Evolutionary conservation across 2,888 invertebrate species (phyloP).

Genomic region (Horisme vitalbata): DNA sequence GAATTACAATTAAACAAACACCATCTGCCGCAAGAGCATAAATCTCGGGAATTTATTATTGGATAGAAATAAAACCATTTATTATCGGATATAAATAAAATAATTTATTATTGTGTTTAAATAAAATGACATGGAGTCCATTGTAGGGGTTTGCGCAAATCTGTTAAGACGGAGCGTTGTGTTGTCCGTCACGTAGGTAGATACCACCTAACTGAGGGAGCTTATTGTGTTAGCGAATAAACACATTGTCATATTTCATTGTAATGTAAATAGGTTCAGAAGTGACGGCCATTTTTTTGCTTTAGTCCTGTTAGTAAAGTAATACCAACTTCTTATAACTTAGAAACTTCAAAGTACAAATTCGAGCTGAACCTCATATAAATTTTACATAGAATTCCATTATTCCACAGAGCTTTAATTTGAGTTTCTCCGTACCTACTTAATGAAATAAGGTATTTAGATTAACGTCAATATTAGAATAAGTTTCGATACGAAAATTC

Average conservation of each 20-base stretch:
- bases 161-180: conserved; percentile 20
- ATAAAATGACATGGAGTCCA: conserved; percentile 8
- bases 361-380: too few species aligned
- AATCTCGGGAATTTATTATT: conserved; percentile 28
- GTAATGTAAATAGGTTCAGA: background rate
- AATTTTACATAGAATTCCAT: too few species aligned
- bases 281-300: too few species aligned
- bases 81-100: conserved; percentile 23
- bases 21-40: conserved; percentile 24
- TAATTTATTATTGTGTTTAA: conserved; percentile 14
- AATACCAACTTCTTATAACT: too few species aligned
- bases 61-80: conserved; percentile 19
- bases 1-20: conserved; percentile 21
- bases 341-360: too few species aligned
- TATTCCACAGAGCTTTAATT: too few species aligned
- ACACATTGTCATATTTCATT: conserved; percentile 39
- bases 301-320: too few species aligned
- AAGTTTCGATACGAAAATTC: too few species aligned
- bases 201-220: conserved; percentile 16
- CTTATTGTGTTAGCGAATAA: conserved; percentile 55
- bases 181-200: conserved; percentile 45
- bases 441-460: too few species aligned
- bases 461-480: too few species aligned
- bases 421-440: too few species aligned
- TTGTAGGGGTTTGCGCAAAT: conserved; percentile 30